Base-by-base conservation (phyloP, 2,888 invertebrate genomes). In the Nebria brevicollis region DNA sequence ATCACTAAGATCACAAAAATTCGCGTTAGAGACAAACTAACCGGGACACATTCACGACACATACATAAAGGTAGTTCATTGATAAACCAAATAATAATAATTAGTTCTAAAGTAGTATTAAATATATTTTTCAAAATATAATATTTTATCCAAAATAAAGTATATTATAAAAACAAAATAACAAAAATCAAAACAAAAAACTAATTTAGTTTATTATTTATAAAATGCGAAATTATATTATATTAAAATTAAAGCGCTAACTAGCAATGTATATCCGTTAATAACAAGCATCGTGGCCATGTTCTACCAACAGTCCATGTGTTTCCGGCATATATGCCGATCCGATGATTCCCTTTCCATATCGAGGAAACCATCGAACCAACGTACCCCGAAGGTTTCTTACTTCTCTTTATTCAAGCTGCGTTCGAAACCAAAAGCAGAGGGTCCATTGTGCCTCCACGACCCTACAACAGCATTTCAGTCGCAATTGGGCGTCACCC, bases 221-320 rank as follows among this genome's bases (percentile, higher is more conserved):
- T 20, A 20, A 20, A 20, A 20, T 20, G 20, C 20, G 1, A 20
- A 20, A 20, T 20, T 20, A 20, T 20, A 20, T 20, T 20, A 20
- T 20, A 43, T 43, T 6, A 43, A 54, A 54, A 54, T 54, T 54
- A 54, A 11, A 54, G 13, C 54, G 54, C 2, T 8, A 54, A 8
- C 13, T 54, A 8, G 2, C 54, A 54, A 54, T 7, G 54, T 54
- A 77, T 77, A 77, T 77, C 77, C 72, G 72, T 26, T 77, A 72
- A 77, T 77, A 77, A 54, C 64, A 64, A 65, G 72, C 77, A 20
- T 65, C 77, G 72, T 70, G 34, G n/a, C 54, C 54, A 54, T 54
- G 54, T 54, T 54, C 54, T 13, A 54, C 11, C 54, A 54, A 54
- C 8, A 13, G 54, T 54, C 8, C 54, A 1, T 11, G 8, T 54